Percentiles rank a stretch among this genome's conserved stretches.
phyloP scores from a whole-genome alignment of 1,140 invertebrate genomes.

The Zaprionus ornatus region DNA sequence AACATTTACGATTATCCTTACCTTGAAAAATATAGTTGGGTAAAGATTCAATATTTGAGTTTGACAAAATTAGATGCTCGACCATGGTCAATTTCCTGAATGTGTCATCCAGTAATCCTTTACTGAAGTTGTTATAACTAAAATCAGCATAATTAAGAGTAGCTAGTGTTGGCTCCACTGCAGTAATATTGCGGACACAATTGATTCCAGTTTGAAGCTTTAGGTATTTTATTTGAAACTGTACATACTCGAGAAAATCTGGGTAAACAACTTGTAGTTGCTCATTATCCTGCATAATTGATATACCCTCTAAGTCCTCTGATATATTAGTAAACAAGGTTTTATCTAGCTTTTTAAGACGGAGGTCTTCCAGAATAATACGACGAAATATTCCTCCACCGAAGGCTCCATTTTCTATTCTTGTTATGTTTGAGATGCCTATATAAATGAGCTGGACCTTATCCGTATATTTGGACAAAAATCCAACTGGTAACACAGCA shows the following conservation, averaged over 20 bases:
- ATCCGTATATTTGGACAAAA: constrained; percentile 42
- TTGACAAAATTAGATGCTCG: constrained; percentile 47
- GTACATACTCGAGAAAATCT: constrained; percentile 52
- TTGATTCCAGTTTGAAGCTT: constrained; percentile 42
- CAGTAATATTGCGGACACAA: constrained; percentile 62
- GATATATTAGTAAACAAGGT: constrained; percentile 45
- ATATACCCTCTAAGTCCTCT: constrained; percentile 28
- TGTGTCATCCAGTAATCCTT: constrained; percentile 27
- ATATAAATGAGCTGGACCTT: constrained; percentile 43
- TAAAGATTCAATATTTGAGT: constrained; percentile 60
- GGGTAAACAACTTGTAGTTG: constrained; percentile 31
- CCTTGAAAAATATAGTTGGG: constrained; percentile 59
- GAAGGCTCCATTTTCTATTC: constrained; percentile 52
- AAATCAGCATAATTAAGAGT: constrained; percentile 53
- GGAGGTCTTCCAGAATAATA: constrained; percentile 53
- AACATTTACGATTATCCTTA: background rate
- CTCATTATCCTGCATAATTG: constrained; percentile 45
- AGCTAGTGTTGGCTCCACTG: constrained; percentile 36
- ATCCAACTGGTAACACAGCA: constrained; percentile 39
- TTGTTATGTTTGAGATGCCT: constrained; percentile 46
- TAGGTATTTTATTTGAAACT: constrained; percentile 51
- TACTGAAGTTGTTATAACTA: constrained; percentile 54
- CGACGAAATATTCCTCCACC: constrained; percentile 43
- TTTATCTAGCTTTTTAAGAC: constrained; percentile 34
- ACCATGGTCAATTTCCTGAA: constrained; percentile 62